phyloP scores from a whole-genome alignment of 1,140 invertebrate genomes.

The Chrysoperla carnea region DNA sequence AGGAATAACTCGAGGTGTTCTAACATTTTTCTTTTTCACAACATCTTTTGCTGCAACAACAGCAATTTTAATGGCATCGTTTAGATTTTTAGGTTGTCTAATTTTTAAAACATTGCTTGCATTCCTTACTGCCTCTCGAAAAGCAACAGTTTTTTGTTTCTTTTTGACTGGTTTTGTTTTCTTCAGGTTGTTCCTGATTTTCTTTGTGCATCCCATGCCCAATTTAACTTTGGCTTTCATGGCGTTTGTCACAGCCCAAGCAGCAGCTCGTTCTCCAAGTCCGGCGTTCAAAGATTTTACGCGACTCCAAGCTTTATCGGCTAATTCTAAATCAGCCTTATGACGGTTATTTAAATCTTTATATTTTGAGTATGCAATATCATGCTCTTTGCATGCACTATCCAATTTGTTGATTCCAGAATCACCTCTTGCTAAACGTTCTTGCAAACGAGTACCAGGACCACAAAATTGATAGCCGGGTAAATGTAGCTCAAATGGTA shows the following conservation, averaged over 20 bases:
- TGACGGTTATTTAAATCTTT: slow-evolving; percentile 16
- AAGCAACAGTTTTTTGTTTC: not conserved
- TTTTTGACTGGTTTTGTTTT: slow-evolving; percentile 2
- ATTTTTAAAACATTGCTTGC: slow-evolving; percentile 5
- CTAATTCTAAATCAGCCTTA: slow-evolving; percentile 19
- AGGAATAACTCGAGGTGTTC: slow-evolving; percentile 2
- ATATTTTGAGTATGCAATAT: slow-evolving; percentile 21
- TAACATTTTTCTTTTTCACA: not conserved
- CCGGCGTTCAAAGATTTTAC: slow-evolving; percentile 18
- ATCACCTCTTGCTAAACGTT: slow-evolving; percentile 22
- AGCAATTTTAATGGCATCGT: no score
- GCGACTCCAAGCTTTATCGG: slow-evolving; percentile 18
- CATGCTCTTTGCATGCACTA: slow-evolving; percentile 23
- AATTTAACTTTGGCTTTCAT: slow-evolving; percentile 19
- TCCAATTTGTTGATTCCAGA: slow-evolving; percentile 24
- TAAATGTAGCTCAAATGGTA: slow-evolving; percentile 25
- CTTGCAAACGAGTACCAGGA: slow-evolving; percentile 25
- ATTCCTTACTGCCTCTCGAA: slow-evolving; percentile 4
- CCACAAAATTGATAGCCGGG: slow-evolving; percentile 27
- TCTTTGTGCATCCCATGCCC: slow-evolving; percentile 11
- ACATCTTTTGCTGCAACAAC: slow-evolving; percentile 2
- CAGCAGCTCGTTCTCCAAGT: slow-evolving; percentile 14
- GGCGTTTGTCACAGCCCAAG: slow-evolving; percentile 13
- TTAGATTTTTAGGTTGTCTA: slow-evolving; percentile 1
- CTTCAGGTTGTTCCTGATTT: slow-evolving; percentile 1